Evolutionary conservation across 2,888 invertebrate species (phyloP).

Genomic region (Drosophila nigritarsus): DNA sequence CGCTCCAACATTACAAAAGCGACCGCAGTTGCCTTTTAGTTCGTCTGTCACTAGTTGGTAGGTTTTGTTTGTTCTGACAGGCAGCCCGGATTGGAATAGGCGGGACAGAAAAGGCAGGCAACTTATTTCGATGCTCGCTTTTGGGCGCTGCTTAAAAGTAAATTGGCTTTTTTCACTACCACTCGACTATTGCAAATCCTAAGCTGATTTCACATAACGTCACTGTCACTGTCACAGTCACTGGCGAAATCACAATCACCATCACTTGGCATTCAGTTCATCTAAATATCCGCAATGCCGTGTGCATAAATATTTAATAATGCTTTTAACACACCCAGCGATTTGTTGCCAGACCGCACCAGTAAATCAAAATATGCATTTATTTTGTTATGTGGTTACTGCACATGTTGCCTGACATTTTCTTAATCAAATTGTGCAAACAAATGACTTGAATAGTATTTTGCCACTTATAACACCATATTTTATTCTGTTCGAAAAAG

Average conservation of each 20-base stretch:
- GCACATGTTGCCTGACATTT: constrained; percentile 17
- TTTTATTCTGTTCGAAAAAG: neutral
- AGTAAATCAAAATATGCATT: constrained; percentile 41
- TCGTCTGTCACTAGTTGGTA: constrained; percentile 55
- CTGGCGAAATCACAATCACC: constrained; percentile 18
- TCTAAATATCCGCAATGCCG: constrained; percentile 69
- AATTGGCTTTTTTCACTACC: constrained; percentile 53
- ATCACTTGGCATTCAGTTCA: constrained; percentile 35
- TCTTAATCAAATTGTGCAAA: constrained; percentile 35
- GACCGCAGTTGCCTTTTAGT: constrained; percentile 61
- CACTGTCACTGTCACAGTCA: constrained; percentile 25
- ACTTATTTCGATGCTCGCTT: constrained; percentile 33
- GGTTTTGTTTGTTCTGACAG: constrained; percentile 48
- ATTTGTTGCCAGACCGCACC: constrained; percentile 27
- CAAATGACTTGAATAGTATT: constrained; percentile 1
- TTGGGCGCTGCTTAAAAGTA: constrained; percentile 58
- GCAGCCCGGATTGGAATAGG: neutral
- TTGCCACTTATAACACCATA: neutral
- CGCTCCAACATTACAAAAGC: constrained; percentile 46
- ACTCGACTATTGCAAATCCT: constrained; percentile 19
- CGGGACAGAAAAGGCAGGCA: neutral
- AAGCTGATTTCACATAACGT: constrained; percentile 47
- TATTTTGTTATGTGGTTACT: constrained; percentile 32
- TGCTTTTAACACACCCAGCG: constrained; percentile 54
- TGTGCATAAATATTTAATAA: constrained; percentile 76